These are phyloP conservation scores for Leptopilina clavipes DNA, from an alignment of 1,140 invertebrate species.

Conservation along the genomic window DNA sequence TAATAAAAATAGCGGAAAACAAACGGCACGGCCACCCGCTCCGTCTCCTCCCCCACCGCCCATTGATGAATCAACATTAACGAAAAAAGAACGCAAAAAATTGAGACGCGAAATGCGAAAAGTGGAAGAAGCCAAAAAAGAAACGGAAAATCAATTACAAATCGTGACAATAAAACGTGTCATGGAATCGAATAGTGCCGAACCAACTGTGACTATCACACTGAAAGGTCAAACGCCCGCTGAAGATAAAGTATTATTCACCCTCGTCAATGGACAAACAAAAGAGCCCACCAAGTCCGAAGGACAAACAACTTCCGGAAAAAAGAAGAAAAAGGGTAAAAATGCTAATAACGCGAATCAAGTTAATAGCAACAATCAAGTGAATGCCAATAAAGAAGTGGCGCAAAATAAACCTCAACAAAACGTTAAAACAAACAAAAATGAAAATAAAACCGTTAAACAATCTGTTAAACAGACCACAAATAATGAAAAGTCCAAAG, in stretches of 20 bases:
- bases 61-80: constrained; percentile 61
- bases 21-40: constrained; percentile 35
- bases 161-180: constrained; percentile 85
- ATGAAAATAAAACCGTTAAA: constrained; percentile 50
- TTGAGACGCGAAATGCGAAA: constrained; percentile 67
- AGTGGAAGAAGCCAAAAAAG: constrained; percentile 54
- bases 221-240: constrained; percentile 84
- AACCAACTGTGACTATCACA: constrained; percentile 85
- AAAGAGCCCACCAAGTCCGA: constrained; percentile 69
- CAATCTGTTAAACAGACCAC: constrained; percentile 29
- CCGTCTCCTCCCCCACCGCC: constrained; percentile 34
- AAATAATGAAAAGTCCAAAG: constrained; percentile 59
- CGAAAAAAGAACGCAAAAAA: constrained; percentile 71
- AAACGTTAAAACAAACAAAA: constrained; percentile 55
- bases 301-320: constrained; percentile 60
- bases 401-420: constrained; percentile 47
- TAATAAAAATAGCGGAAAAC: background rate
- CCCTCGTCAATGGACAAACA: constrained; percentile 83
- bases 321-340: constrained; percentile 73
- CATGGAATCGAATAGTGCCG: constrained; percentile 79
- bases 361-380: constrained; percentile 43
- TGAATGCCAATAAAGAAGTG: constrained; percentile 40
- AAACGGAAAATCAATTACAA: constrained; percentile 74
- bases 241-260: constrained; percentile 84
- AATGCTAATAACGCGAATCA: constrained; percentile 47